phyloP scores from a whole-genome alignment of 2,797 vertebrate genomes.

The Oreonectes daqikongensis region DNA sequence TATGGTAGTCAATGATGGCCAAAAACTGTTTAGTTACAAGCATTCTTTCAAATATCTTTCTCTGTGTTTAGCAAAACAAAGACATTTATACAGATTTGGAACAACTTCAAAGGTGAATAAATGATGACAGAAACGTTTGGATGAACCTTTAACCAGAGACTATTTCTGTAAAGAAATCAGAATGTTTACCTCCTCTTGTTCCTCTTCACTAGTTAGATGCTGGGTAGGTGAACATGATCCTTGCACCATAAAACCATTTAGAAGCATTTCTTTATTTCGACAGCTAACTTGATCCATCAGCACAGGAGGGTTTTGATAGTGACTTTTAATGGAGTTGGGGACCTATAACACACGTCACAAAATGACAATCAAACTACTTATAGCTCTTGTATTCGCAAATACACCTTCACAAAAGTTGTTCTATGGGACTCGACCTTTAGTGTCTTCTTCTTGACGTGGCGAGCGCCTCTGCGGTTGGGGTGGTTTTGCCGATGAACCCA shows the following conservation, averaged over 20 bases:
- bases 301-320: conserved; percentile 90
- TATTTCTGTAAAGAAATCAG: no score
- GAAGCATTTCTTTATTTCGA: conserved; percentile 91
- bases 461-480: conserved; percentile 81
- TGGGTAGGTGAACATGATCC: conserved; percentile 75
- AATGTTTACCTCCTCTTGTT: conserved; percentile 90
- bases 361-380: background rate
- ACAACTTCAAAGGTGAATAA: no score
- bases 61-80: no score
- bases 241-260: conserved; percentile 81
- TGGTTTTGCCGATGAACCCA: conserved; percentile 85
- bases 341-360: conserved; percentile 77
- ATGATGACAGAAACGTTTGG: no score
- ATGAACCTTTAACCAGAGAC: no score
- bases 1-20: no score
- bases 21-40: no score
- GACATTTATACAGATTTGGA: no score
- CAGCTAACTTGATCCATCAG: conserved; percentile 86
- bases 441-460: conserved; percentile 82
- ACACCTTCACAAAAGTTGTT: no score
- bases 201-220: conserved; percentile 88
- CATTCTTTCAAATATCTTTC: no score
- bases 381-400: background rate
- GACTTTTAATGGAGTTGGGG: conserved; percentile 95
- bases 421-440: conserved; percentile 81